A percentile compares a stretch with the other conserved stretches of the same genome.
phyloP scores from a whole-genome alignment of 1,140 invertebrate genomes.

The Aplysia californica region DNA sequence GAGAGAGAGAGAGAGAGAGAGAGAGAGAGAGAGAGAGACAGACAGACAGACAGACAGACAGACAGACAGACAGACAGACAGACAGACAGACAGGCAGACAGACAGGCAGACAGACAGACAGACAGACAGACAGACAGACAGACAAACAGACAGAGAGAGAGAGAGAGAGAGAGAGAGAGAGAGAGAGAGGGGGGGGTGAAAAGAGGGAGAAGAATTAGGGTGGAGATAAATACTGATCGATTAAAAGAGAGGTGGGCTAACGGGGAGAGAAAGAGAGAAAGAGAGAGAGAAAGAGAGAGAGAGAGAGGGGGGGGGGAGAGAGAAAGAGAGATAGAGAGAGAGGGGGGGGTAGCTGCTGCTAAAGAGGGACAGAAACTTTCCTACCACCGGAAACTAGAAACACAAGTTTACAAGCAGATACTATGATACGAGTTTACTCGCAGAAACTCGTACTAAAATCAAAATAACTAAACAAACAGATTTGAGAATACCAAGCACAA shows the following conservation, averaged over 20 bases:
- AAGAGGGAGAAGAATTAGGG: neutral
- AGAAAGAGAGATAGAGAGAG: neutral
- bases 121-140: too few relatives aligned
- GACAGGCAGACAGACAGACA: too few relatives aligned
- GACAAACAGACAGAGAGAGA: too few relatives aligned
- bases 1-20: neutral
- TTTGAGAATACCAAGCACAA: too few relatives aligned
- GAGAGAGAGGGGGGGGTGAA: neutral
- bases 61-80: neutral
- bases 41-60: neutral
- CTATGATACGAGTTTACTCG: too few relatives aligned
- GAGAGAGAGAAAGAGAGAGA: too few relatives aligned
- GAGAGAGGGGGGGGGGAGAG: neutral
- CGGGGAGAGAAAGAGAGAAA: neutral
- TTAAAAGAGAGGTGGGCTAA: neutral
- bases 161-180: neutral
- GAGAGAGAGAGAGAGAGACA: too few relatives aligned
- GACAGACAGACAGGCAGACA: too few relatives aligned
- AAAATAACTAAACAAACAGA: too few relatives aligned
- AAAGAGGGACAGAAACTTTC: neutral
- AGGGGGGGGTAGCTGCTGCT: neutral
- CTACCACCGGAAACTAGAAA: too few relatives aligned
- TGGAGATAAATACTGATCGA: neutral
- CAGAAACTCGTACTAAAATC: too few relatives aligned
- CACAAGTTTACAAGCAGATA: too few relatives aligned